Base-by-base conservation (phyloP, 2,888 invertebrate species). In the Agrotis segetum region DNA sequence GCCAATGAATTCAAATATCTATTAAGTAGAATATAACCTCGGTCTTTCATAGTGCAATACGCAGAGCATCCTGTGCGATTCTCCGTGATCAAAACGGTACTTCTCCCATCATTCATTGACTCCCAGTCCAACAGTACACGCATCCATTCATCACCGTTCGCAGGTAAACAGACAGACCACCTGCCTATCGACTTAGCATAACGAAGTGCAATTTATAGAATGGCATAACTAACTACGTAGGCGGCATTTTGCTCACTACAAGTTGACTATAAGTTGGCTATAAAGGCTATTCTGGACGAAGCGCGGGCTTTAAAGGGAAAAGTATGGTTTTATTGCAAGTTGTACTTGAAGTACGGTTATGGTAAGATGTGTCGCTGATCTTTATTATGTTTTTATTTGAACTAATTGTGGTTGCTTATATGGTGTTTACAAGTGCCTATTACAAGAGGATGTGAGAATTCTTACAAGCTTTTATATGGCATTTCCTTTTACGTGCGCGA, bases 141-240 rank as follows among this genome's bases (percentile, higher is more conserved):
- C 63, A 67, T 71, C 68, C 71, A 83, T 88, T 81, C 78, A 82
- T 85, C 86, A 82, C 76, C 69, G 75, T 76, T 77, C 84, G 69
- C 86, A 85, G 85, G 85, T 85, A 88, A 87, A 79, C 82, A 79
- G 71, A 62, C 67, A 65, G 86, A 90, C 94, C 94, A 95, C 94
- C 94, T 95, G 95, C 92, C 93, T 89, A 84, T 81, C 85, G 90
- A 89, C 87, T 91, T 89, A 88, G 90, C 90, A 92, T 94, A 95
- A 94, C 94, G 91, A 94, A 94, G 90, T 89, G 89, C 90, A 91
- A 94, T 95, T 94, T 94, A 95, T 94, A 92, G 90, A 86, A 85
- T 89, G 78, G 84, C 85, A 83, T 86, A 75, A 79, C 82, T 74
- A 74, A 83, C 81, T 80, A 83, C 76, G 87, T 86, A 84, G 87